Conservation (phyloP, 2,113 vertebrate genomes). For the Columbina picui region DNA sequence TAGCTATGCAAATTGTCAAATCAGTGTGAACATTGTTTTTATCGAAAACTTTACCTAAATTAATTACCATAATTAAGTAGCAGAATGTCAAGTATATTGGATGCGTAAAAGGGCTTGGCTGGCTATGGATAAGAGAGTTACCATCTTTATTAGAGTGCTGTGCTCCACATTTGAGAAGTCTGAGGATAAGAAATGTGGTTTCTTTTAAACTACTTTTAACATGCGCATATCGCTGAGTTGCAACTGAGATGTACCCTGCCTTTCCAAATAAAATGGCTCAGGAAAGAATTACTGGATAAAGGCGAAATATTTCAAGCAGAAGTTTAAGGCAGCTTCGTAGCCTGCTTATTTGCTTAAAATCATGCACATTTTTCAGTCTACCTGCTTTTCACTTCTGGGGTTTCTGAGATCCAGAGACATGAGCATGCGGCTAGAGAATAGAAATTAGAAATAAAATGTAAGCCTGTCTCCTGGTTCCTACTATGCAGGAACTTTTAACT, state of each 20-base stretch:
- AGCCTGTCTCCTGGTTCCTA: constrained; percentile 53
- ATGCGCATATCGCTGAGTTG: not conserved
- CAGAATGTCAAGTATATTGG: constrained; percentile 87
- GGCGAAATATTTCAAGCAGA: constrained; percentile 19
- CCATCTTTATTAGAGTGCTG: constrained; percentile 62
- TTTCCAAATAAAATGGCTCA: constrained; percentile 43
- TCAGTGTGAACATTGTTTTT: constrained; percentile 98
- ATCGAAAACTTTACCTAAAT: constrained; percentile 98
- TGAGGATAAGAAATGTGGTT: constrained; percentile 46
- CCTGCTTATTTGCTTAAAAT: constrained; percentile 61
- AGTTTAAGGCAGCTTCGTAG: constrained; percentile 38
- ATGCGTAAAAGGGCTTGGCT: constrained; percentile 76
- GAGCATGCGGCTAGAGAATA: constrained; percentile 56
- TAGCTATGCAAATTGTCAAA: constrained; percentile 99
- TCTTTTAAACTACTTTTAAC: constrained; percentile 28
- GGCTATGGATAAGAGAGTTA: constrained; percentile 72
- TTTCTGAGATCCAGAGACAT: constrained; percentile 64
- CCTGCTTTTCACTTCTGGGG: constrained; percentile 68
- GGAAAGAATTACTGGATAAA: constrained; percentile 16
- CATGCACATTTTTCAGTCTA: constrained; percentile 55
- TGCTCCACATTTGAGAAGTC: constrained; percentile 25
- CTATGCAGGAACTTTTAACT: constrained; percentile 41
- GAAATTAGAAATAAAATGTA: constrained; percentile 39
- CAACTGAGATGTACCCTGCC: not conserved
- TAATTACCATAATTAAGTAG: constrained; percentile 97